These are phyloP conservation scores for Julus scandinavius DNA, from an alignment of 2,888 invertebrate species.

Conservation along the genomic window DNA sequence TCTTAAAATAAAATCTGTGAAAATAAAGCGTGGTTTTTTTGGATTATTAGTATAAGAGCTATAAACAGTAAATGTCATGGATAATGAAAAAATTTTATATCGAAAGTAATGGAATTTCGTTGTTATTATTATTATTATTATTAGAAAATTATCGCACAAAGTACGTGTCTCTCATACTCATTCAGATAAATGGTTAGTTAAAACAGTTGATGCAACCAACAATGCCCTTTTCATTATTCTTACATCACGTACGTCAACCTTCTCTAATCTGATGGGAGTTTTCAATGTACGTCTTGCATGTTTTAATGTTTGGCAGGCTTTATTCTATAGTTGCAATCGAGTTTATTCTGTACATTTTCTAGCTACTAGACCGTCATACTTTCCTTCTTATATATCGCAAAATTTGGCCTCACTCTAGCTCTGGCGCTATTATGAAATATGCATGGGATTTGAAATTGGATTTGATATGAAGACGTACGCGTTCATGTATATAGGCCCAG, in stretches of 20 bases:
- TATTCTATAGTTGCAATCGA: not conserved
- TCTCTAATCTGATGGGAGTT: not conserved
- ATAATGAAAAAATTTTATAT: too few species aligned
- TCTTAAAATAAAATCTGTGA: too few species aligned
- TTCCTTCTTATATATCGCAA: not conserved
- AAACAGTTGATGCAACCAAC: not conserved
- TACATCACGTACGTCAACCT: not conserved
- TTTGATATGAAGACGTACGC: conserved; percentile 15
- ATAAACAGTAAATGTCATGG: too few species aligned
- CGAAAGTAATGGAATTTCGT: too few species aligned
- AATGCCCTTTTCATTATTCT: not conserved
- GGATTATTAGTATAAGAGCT: too few species aligned
- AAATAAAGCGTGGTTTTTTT: too few species aligned
- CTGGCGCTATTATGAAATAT: conserved; percentile 17
- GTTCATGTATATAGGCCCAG: not conserved
- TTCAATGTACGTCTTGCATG: not conserved
- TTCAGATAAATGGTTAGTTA: not conserved
- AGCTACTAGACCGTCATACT: not conserved
- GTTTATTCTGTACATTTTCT: conserved; percentile 11
- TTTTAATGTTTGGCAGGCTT: not conserved
- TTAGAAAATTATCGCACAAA: too few species aligned
- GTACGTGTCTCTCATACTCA: too few species aligned
- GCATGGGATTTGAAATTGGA: conserved; percentile 35
- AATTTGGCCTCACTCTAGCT: not conserved
- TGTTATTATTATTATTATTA: too few species aligned